Evolutionary conservation across 2,113 vertebrate genomes (phyloP).

Genomic region (Hystrix brachyura): DNA sequence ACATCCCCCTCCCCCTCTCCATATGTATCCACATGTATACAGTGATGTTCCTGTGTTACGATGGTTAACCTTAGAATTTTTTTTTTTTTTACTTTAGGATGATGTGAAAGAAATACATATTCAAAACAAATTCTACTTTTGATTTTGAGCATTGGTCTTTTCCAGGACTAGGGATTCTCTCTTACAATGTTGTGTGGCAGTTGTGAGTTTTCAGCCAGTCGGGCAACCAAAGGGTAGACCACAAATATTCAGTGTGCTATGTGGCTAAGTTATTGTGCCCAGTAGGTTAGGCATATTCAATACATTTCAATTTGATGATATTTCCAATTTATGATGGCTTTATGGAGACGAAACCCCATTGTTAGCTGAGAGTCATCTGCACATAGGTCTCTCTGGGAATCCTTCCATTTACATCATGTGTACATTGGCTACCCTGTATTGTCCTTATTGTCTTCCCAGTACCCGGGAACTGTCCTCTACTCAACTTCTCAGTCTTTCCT

Average conservation of each 20-base stretch:
- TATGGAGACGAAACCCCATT: neutral
- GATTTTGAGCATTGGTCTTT: neutral
- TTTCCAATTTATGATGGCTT: neutral
- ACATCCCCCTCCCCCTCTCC: neutral
- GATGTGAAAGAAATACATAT: neutral
- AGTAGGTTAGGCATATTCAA: neutral
- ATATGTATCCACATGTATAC: too few species aligned
- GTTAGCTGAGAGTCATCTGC: neutral
- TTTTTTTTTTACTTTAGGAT: neutral
- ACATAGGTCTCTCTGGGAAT: neutral
- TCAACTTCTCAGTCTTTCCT: neutral
- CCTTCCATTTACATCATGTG: neutral
- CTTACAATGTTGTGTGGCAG: neutral
- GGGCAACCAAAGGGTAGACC: neutral
- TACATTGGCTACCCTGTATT: neutral
- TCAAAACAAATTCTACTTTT: neutral
- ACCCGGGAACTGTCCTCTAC: neutral
- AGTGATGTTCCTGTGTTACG: neutral
- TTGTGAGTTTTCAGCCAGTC: neutral
- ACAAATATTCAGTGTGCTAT: neutral
- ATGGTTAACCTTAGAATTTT: neutral
- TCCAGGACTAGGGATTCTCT: neutral
- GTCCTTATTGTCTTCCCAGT: neutral
- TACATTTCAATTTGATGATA: neutral
- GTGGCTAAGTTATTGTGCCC: too few species aligned